A percentile compares a stretch with the other conserved stretches of the same genome.
Evolutionary conservation across 2,888 invertebrate genomes (phyloP).

Genomic region (Caenorhabditis doughertyi): DNA sequence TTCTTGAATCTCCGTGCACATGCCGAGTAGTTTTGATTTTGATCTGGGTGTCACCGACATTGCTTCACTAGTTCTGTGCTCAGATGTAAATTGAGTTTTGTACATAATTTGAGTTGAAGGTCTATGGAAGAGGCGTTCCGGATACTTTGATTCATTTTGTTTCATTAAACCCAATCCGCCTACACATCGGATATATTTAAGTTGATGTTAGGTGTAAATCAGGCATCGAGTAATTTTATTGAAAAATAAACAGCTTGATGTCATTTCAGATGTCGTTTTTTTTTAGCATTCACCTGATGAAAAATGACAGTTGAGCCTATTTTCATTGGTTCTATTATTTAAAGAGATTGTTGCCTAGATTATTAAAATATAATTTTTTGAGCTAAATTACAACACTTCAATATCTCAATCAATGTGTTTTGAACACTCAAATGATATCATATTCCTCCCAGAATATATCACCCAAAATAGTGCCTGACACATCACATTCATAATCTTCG

Average conservation of each 20-base stretch:
- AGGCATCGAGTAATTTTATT: conserved; percentile 1
- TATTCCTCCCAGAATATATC: no score
- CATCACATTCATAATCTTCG: no score
- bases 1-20: conserved; percentile 17
- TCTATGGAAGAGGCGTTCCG: conserved; percentile 5
- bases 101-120: no score
- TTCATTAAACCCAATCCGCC: neutral
- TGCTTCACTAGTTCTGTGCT: neutral
- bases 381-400: no score
- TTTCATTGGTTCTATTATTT: no score
- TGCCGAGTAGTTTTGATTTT: conserved; percentile 18
- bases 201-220: conserved; percentile 34
- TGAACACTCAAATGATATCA: no score
- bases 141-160: neutral
- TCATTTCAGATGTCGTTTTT: conserved; percentile 28
- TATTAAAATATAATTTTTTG: no score
- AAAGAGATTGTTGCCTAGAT: no score
- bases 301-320: neutral
- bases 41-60: conserved; percentile 9
- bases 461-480: no score
- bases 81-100: conserved; percentile 4
- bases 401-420: no score
- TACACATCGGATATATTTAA: conserved; percentile 10
- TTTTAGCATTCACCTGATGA: conserved; percentile 18
- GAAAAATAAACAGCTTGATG: conserved; percentile 5